Evolutionary conservation across 2,888 invertebrate genomes (phyloP).

Genomic region (Thymelicus sylvestris): DNA sequence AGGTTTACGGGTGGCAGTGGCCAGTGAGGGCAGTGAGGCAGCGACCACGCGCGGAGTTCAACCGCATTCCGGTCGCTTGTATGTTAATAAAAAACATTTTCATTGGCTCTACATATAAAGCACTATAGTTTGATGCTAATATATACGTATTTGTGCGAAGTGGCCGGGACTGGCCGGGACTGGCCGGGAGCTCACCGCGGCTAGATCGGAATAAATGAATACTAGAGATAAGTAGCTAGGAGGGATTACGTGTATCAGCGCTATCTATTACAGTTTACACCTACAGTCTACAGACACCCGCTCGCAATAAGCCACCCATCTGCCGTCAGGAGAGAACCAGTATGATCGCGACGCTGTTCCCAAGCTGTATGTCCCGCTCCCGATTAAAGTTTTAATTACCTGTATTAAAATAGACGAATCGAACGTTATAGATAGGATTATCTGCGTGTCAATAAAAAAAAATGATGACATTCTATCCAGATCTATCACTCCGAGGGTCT

Average conservation of each 20-base stretch:
- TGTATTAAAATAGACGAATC: too few species aligned
- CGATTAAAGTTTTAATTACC: too few species aligned
- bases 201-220: constrained; percentile 11
- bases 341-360: too few species aligned
- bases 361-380: too few species aligned
- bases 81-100: not conserved
- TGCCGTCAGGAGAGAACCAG: not conserved
- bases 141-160: not conserved
- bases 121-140: constrained; percentile 4
- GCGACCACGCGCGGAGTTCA: not conserved
- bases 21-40: too few species aligned
- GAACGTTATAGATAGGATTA: too few species aligned
- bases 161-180: too few species aligned
- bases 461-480: too few species aligned
- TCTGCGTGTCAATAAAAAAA: too few species aligned
- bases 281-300: too few species aligned
- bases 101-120: not conserved
- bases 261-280: not conserved
- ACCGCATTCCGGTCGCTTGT: not conserved
- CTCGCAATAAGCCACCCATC: not conserved
- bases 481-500: too few species aligned
- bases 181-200: not conserved
- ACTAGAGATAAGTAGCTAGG: constrained; percentile 1
- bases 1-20: not conserved
- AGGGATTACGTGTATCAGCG: constrained; percentile 7